Percentiles rank a stretch among this genome's conserved stretches.
Evolutionary conservation across 2,113 vertebrate species (phyloP).

Genomic region (Seriola dumerili): DNA sequence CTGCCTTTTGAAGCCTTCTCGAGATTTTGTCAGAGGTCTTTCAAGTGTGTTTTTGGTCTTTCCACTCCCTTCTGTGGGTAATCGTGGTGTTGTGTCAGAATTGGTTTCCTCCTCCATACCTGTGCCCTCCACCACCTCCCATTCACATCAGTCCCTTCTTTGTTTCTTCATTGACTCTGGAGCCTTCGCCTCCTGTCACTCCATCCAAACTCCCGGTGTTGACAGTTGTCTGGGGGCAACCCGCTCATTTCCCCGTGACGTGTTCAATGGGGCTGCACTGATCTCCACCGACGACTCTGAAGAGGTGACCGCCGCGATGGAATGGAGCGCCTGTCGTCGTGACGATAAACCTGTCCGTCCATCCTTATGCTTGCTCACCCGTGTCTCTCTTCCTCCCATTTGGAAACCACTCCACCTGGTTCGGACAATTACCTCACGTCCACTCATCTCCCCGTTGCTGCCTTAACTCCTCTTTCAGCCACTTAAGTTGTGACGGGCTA

Average conservation of each 20-base stretch:
- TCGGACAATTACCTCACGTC: conserved; percentile 80
- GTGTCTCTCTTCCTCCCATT: conserved; percentile 73
- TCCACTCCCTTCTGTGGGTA: neutral
- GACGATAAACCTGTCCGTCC: conserved; percentile 69
- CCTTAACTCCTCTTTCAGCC: conserved; percentile 81
- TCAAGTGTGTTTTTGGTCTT: neutral
- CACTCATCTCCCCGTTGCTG: conserved; percentile 62
- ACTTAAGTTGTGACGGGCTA: conserved; percentile 83
- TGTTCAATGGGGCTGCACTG: conserved; percentile 82
- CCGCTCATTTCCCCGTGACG: conserved; percentile 73
- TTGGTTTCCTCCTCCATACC: conserved; percentile 19
- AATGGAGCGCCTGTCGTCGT: conserved; percentile 62
- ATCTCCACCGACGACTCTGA: conserved; percentile 76
- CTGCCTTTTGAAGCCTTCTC: neutral
- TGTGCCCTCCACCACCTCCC: conserved; percentile 25
- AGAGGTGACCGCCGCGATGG: conserved; percentile 67
- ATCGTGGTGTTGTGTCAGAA: conserved; percentile 28
- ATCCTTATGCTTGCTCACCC: conserved; percentile 77
- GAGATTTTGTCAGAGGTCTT: conserved; percentile 2
- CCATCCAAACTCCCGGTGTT: conserved; percentile 54
- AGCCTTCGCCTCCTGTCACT: conserved; percentile 69
- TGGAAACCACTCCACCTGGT: conserved; percentile 81
- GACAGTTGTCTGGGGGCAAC: conserved; percentile 65
- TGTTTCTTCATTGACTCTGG: conserved; percentile 32
- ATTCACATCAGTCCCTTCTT: conserved; percentile 55